These are phyloP conservation scores for Nephrotoma appendiculata DNA, from an alignment of 2,888 invertebrate species.

Conservation along the genomic window DNA sequence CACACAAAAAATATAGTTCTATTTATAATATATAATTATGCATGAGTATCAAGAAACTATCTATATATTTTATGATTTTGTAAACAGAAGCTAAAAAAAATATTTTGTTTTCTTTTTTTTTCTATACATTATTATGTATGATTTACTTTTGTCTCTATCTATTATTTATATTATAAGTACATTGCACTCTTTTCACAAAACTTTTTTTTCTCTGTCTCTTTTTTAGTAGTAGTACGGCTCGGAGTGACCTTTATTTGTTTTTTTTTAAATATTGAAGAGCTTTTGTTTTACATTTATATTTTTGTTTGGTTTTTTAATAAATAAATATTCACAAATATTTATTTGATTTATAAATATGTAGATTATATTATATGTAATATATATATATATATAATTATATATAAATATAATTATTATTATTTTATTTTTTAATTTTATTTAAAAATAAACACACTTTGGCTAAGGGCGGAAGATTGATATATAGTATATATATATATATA, in stretches of 20 bases:
- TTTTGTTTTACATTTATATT: not conserved
- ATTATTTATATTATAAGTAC: not conserved
- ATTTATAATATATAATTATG: not conserved
- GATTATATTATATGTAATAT: not conserved
- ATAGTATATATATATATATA: constrained; percentile 7
- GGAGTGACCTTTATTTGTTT: not conserved
- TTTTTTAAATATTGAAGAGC: not conserved
- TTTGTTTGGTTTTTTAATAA: not conserved
- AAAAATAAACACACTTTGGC: constrained; percentile 13
- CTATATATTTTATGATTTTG: not conserved
- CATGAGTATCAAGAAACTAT: not conserved
- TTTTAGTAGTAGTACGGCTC: constrained; percentile 6
- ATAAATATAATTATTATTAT: not conserved
- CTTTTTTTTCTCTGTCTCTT: not conserved
- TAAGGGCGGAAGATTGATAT: constrained; percentile 13
- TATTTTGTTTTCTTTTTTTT: not conserved
- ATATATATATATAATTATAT: not conserved
- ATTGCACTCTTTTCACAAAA: not conserved
- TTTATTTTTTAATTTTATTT: not conserved
- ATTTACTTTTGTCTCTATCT: not conserved
- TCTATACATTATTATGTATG: not conserved
- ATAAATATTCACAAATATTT: not conserved
- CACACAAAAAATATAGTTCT: not conserved
- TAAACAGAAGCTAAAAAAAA: not conserved
- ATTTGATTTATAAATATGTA: not conserved